These are phyloP conservation scores for Andrena haemorrhoa DNA, from an alignment of 2,888 invertebrate species.

Conservation along the genomic window DNA sequence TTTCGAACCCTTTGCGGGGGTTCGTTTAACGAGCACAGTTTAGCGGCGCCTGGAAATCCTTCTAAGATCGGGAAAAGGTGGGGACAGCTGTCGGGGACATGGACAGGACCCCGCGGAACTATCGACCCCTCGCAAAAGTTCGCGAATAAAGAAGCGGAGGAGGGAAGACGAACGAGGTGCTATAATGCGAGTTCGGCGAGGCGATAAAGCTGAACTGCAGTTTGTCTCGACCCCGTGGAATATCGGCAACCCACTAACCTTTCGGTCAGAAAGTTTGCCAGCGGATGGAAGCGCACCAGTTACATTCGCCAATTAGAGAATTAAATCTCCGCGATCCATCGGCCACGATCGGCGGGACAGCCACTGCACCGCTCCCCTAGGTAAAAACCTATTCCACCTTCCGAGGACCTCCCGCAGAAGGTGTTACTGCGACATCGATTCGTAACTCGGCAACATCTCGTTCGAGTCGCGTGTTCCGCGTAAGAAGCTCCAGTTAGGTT, in stretches of 20 bases:
- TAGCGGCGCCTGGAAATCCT: neutral
- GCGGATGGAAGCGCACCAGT: conserved; percentile 9
- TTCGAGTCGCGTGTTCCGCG: conserved; percentile 12
- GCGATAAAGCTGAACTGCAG: conserved; percentile 61
- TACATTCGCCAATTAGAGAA: conserved; percentile 42
- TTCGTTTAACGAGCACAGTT: neutral
- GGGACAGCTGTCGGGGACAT: conserved; percentile 30
- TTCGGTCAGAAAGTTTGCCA: conserved; percentile 56
- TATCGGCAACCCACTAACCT: conserved; percentile 68
- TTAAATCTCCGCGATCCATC: conserved; percentile 42
- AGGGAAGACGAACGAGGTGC: conserved; percentile 53
- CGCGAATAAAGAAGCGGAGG: conserved; percentile 49
- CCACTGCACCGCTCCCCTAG: neutral
- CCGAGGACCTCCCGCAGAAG: too few species aligned
- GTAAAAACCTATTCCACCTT: neutral
- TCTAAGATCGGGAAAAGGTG: neutral
- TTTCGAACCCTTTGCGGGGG: neutral
- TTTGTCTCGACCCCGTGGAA: conserved; percentile 44
- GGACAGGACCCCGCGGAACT: neutral
- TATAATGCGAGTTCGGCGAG: conserved; percentile 49
- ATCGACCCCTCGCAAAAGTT: conserved; percentile 40
- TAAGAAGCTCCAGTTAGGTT: conserved; percentile 7
- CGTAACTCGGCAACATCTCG: neutral
- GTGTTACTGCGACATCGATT: neutral
- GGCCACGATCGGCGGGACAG: conserved; percentile 32